Evolutionary conservation across 2,113 vertebrate genomes (phyloP).

Genomic region (Oryzias celebensis): DNA sequence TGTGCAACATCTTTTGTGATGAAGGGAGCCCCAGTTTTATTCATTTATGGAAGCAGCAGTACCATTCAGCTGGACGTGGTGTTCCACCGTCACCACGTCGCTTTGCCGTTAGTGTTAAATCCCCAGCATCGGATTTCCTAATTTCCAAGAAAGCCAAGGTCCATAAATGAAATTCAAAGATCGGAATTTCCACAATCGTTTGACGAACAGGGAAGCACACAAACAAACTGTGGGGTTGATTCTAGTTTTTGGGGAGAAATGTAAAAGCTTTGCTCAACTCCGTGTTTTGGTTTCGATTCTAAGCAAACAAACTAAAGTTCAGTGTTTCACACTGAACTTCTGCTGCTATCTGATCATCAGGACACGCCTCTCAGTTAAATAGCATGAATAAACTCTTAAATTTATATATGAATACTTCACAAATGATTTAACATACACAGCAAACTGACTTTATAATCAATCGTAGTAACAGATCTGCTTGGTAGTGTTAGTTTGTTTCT

Average conservation of each 20-base stretch:
- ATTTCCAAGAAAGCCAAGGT: too few species aligned
- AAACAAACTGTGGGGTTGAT: conserved; percentile 37
- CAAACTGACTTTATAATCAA: conserved; percentile 3
- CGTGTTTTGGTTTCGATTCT: conserved; percentile 57
- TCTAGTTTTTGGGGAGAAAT: conserved; percentile 27
- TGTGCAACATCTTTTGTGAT: too few species aligned
- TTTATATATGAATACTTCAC: conserved; percentile 31
- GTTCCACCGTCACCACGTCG: too few species aligned
- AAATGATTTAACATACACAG: conserved; percentile 20
- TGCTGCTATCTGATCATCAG: background rate
- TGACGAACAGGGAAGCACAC: conserved; percentile 30
- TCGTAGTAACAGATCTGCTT: background rate
- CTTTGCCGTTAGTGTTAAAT: too few species aligned
- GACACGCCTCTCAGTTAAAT: background rate
- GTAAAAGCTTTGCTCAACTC: too few species aligned
- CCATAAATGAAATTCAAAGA: background rate
- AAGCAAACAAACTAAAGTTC: conserved; percentile 10
- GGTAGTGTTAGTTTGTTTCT: too few species aligned
- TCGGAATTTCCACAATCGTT: background rate
- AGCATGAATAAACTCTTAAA: conserved; percentile 8
- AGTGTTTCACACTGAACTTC: background rate
- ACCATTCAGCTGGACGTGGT: too few species aligned
- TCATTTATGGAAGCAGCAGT: too few species aligned
- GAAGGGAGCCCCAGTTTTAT: too few species aligned
- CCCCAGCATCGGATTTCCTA: too few species aligned